Evolutionary conservation across 2,113 vertebrate species (phyloP).

Genomic region (Microtus montanus): DNA sequence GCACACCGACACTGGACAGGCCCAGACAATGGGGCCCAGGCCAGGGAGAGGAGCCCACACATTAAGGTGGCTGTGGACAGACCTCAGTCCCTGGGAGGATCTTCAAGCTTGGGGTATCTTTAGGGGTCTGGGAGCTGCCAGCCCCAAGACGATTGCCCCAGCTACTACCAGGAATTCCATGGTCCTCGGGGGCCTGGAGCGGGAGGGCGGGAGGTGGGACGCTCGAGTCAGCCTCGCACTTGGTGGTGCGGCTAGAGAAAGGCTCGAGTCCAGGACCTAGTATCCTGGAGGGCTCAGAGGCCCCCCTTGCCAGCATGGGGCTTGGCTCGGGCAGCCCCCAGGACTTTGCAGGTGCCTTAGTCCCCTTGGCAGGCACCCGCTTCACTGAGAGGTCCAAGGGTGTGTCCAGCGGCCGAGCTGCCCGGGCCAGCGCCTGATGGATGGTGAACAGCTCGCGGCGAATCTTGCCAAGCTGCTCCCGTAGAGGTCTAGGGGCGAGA

Average conservation of each 20-base stretch:
- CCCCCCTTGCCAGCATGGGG: constrained; percentile 81
- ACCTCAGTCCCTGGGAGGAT: constrained; percentile 76
- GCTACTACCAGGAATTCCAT: constrained; percentile 65
- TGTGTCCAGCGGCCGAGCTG: constrained; percentile 86
- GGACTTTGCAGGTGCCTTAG: constrained; percentile 6
- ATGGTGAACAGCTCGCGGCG: constrained; percentile 94
- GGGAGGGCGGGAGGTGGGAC: constrained; percentile 80
- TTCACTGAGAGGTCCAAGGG: constrained; percentile 96
- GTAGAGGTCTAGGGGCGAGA: constrained; percentile 90
- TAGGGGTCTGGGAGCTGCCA: constrained; percentile 60
- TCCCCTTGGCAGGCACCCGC: constrained; percentile 71
- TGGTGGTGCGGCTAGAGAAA: constrained; percentile 91
- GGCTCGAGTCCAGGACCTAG: constrained; percentile 82
- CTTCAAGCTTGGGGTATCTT: constrained; percentile 61
- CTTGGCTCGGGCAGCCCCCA: constrained; percentile 71
- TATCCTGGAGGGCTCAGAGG: constrained; percentile 61
- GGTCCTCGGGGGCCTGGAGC: constrained; percentile 59
- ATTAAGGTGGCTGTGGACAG: constrained; percentile 47
- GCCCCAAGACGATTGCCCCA: neutral
- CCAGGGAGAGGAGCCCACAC: neutral
- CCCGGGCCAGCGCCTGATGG: constrained; percentile 91
- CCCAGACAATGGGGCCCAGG: constrained; percentile 53
- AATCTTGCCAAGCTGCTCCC: constrained; percentile 95
- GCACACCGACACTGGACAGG: constrained; percentile 36
- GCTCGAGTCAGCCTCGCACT: constrained; percentile 97